Evolutionary conservation across 2,113 vertebrate species (phyloP).

Genomic region (Tor tambroides): DNA sequence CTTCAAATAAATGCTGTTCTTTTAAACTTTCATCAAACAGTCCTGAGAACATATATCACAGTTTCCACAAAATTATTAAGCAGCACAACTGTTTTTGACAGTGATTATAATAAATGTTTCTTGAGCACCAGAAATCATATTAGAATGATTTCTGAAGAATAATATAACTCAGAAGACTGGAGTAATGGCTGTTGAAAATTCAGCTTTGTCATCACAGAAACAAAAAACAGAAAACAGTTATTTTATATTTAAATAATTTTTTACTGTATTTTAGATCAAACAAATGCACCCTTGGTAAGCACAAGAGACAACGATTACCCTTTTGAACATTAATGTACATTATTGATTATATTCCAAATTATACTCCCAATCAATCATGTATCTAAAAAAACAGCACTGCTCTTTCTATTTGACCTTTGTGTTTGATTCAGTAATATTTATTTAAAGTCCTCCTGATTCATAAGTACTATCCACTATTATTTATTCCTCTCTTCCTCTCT

Average conservation of each 20-base stretch:
- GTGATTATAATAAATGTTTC: not conserved
- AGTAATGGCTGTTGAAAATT: not conserved
- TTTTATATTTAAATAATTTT: not conserved
- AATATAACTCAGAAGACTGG: not conserved
- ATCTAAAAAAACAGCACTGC: not conserved
- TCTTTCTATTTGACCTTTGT: not conserved
- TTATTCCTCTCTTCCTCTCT: not conserved
- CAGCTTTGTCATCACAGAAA: not conserved
- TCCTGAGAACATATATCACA: not conserved
- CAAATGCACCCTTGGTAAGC: not conserved
- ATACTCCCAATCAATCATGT: not conserved
- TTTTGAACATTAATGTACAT: not conserved
- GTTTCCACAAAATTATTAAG: not conserved
- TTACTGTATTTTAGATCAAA: not conserved
- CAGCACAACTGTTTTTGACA: not conserved
- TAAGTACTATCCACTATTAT: not conserved
- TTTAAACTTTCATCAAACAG: not conserved
- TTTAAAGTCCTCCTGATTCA: not conserved
- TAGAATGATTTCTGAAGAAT: not conserved
- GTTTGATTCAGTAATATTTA: not conserved
- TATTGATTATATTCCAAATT: not conserved
- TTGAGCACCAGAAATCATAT: not conserved
- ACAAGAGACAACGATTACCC: not conserved
- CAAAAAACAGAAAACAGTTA: not conserved
- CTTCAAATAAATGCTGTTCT: not conserved